phyloP scores from a whole-genome alignment of 1,140 invertebrate species.

The Pogonus chalceus region DNA sequence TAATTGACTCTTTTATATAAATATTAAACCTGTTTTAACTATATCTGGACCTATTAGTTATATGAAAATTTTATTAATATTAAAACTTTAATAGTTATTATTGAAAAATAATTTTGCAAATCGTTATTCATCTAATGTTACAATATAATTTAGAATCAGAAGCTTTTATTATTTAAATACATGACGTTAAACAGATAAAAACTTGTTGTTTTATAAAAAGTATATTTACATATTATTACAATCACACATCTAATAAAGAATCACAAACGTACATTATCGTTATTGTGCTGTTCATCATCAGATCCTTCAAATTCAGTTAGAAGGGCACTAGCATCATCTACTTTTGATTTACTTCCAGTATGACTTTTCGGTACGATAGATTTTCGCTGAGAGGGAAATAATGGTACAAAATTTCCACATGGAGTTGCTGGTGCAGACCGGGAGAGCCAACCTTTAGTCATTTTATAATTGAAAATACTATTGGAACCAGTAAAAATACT shows the following conservation, averaged over 20 bases:
- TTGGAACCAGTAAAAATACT: slow-evolving; percentile 13
- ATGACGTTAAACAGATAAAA: background rate
- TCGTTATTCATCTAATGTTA: too few species aligned
- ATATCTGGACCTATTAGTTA: too few species aligned
- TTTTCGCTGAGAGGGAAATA: slow-evolving; percentile 38
- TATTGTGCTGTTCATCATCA: slow-evolving; percentile 2
- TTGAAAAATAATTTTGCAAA: too few species aligned
- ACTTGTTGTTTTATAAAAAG: background rate
- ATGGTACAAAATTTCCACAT: slow-evolving; percentile 45
- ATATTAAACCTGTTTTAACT: too few species aligned
- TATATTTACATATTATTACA: background rate
- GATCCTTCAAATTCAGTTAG: slow-evolving; percentile 17
- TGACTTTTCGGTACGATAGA: slow-evolving; percentile 38
- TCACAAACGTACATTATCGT: background rate
- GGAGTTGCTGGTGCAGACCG: slow-evolving; percentile 67
- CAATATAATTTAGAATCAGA: too few species aligned
- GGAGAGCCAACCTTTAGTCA: slow-evolving; percentile 51
- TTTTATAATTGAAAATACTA: slow-evolving; percentile 11
- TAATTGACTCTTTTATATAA: too few species aligned
- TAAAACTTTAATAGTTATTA: too few species aligned
- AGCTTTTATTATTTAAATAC: slow-evolving; percentile 1
- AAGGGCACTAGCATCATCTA: slow-evolving; percentile 50
- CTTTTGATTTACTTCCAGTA: slow-evolving; percentile 37
- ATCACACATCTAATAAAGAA: background rate
- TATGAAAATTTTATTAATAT: too few species aligned